Percentiles rank a stretch among this genome's conserved stretches.
Conservation (phyloP, 2,888 invertebrate genomes). For the Tipula confusa region DNA sequence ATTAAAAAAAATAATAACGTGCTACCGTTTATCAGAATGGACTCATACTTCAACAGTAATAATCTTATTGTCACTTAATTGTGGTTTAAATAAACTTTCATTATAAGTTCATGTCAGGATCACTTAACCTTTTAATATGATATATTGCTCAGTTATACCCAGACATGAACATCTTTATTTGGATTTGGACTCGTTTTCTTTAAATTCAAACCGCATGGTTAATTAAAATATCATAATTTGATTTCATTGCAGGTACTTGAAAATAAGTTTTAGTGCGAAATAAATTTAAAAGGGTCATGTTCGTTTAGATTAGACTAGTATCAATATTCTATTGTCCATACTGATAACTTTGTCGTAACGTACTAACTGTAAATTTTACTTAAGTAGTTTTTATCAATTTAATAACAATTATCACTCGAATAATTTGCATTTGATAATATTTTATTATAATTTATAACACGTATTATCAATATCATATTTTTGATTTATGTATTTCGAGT, state of each 20-base stretch:
- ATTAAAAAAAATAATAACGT: too few relatives aligned
- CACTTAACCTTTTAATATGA: too few relatives aligned
- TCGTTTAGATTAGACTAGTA: not conserved
- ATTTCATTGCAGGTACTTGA: not conserved
- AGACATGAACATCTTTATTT: too few relatives aligned
- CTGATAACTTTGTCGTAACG: not conserved
- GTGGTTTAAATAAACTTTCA: too few relatives aligned
- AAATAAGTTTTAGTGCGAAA: not conserved
- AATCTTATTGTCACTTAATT: too few relatives aligned
- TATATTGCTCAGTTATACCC: too few relatives aligned
- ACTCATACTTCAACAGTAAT: too few relatives aligned
- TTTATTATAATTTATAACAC: not conserved
- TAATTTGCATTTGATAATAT: not conserved
- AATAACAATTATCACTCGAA: not conserved
- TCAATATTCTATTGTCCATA: not conserved
- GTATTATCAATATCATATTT: not conserved
- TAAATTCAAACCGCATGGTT: too few relatives aligned
- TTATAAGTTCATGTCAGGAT: too few relatives aligned
- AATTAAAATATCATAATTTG: too few relatives aligned
- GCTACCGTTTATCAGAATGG: too few relatives aligned
- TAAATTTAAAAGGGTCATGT: not conserved
- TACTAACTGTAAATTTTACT: not conserved
- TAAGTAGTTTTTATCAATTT: not conserved
- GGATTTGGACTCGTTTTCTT: too few relatives aligned
- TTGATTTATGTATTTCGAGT: not conserved